phyloP scores from a whole-genome alignment of 2,797 vertebrate species.

The Echeneis naucrates region DNA sequence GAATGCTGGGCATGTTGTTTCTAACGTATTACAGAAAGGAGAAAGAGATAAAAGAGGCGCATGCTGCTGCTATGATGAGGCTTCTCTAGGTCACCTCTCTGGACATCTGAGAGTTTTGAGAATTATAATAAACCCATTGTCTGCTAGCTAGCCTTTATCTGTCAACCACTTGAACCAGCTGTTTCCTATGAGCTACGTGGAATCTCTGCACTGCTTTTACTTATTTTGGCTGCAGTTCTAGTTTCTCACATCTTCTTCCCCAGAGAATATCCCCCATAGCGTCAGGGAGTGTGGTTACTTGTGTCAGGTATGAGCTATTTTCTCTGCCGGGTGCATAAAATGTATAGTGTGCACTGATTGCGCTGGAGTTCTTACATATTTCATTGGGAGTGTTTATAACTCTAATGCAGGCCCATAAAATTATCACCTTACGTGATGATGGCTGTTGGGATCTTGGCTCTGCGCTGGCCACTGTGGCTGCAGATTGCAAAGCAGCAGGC shows the following conservation, averaged over 20 bases:
- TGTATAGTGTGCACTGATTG: conserved; percentile 22
- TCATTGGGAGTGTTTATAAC: conserved; percentile 61
- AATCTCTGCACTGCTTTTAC: conserved; percentile 33
- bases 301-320: conserved; percentile 60
- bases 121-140: conserved; percentile 51
- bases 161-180: conserved; percentile 38
- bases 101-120: conserved; percentile 47
- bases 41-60: conserved; percentile 32
- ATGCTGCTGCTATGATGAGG: conserved; percentile 45
- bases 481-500: conserved; percentile 52
- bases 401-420: conserved; percentile 56
- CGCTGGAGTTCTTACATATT: conserved; percentile 31
- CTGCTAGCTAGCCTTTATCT: conserved; percentile 39
- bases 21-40: background rate
- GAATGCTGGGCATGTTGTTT: conserved; percentile 4
- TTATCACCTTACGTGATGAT: conserved; percentile 58
- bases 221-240: conserved; percentile 24
- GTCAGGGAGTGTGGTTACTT: conserved; percentile 52
- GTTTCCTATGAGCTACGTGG: conserved; percentile 37
- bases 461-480: conserved; percentile 17
- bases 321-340: conserved; percentile 39
- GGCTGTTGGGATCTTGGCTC: conserved; percentile 31
- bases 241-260: conserved; percentile 36
- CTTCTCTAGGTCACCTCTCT: conserved; percentile 34
- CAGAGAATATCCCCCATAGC: conserved; percentile 39